Base-by-base conservation (phyloP, 2,113 vertebrate species). In the Phalacrocorax pelagicus region DNA sequence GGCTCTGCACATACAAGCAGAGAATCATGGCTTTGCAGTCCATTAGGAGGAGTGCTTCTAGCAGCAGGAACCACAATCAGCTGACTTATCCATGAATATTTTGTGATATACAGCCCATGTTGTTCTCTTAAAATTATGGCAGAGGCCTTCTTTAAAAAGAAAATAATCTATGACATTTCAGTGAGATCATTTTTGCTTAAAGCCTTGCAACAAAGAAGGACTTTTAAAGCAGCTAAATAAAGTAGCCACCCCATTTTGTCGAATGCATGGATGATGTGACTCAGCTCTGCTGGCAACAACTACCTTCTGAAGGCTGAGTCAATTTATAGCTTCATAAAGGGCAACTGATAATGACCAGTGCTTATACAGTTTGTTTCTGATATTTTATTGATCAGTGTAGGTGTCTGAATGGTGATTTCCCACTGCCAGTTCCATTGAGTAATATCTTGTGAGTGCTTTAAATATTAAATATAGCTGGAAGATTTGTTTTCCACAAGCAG, bases 401-500 rank as follows among this genome's bases (percentile, higher is more conserved):
- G 2, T 73, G 80, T 90, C 70, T 77, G 73, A 94, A 83, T 38
- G 77, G 74, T 87, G 85, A 88, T 90, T 83, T 87, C 59, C 71
- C 20, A 42, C 72, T 82, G 21, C 30, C 47, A 58, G 66, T 55
- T 88, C 47, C 72, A 55, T 18, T 6, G 6, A 92, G 79, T 91
- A 96, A 94, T 74, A 94, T 49, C 38, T 83, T 81, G 16, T 34
- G 49, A 80, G 77, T 49, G 81, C 47, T 94, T 90, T 96, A 94
- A 97, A 92, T 96, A 97, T 94, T 97, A 91, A 97, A 94, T 55
- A 81, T 19, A 75, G 42, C 54, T 90, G 66, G 51, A 95, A 93
- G 73, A 95, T 86, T 92, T 94, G 40, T 87, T 97, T 95, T 84
- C 58, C 21, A 51, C 26, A 72, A 75, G 40, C 77, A 88, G n/a